phyloP scores from a whole-genome alignment of 2,797 vertebrate species.

The Danio aesculapii region DNA sequence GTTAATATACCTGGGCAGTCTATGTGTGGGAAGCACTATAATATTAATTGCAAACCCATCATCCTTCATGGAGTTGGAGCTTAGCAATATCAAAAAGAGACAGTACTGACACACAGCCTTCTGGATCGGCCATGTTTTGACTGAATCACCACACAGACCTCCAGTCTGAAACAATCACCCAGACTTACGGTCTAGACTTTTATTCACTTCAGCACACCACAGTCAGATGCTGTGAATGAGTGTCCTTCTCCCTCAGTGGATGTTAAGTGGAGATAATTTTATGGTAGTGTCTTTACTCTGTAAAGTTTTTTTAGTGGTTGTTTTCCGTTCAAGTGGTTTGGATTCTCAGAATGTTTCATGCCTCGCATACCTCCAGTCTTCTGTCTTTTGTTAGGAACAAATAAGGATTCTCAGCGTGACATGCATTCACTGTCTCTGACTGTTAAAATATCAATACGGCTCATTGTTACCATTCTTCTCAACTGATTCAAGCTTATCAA shows the following conservation, averaged over 20 bases:
- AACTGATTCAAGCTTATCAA: slow-evolving; percentile 6
- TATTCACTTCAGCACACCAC: neutral
- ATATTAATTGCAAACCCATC: no score
- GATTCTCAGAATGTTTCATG: slow-evolving; percentile 37
- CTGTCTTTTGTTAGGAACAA: slow-evolving; percentile 36
- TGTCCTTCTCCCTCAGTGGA: neutral
- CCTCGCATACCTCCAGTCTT: slow-evolving; percentile 28
- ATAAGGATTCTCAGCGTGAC: slow-evolving; percentile 29
- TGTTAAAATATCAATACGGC: neutral
- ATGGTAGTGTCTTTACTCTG: neutral
- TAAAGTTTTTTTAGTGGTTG: neutral
- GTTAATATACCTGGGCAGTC: no score
- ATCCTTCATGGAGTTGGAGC: neutral
- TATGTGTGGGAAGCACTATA: no score
- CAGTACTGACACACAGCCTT: neutral
- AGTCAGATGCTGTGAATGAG: no score
- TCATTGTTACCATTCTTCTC: slow-evolving; percentile 18
- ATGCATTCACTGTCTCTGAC: slow-evolving; percentile 3
- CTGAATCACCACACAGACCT: neutral
- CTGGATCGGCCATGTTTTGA: neutral
- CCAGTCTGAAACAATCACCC: neutral
- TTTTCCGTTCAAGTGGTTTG: slow-evolving; percentile 7
- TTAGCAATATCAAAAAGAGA: neutral
- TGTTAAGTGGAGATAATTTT: neutral
- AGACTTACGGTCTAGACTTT: neutral